These are phyloP conservation scores for Pseudomyrmex sp. DNA, from an alignment of 1,140 invertebrate species.

Conservation along the genomic window DNA sequence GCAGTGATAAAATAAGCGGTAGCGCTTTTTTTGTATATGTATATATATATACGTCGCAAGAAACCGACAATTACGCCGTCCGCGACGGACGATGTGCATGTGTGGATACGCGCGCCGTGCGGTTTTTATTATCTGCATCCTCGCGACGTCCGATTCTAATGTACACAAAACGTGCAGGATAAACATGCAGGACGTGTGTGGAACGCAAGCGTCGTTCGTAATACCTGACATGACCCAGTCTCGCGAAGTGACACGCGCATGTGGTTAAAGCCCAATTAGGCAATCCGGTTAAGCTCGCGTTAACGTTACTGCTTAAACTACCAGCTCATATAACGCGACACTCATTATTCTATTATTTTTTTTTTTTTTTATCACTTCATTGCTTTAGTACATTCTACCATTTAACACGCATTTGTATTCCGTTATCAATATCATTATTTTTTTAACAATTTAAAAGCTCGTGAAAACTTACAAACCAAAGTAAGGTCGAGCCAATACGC, in stretches of 20 bases:
- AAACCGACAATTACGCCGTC: slow-evolving; percentile 5
- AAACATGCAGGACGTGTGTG: slow-evolving; percentile 27
- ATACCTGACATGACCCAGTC: slow-evolving; percentile 11
- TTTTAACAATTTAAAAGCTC: background rate
- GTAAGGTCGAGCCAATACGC: no score
- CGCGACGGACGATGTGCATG: slow-evolving; percentile 1
- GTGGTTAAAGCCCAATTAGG: slow-evolving; percentile 23
- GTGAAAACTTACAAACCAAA: no score
- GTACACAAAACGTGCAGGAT: slow-evolving; percentile 25
- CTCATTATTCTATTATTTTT: background rate
- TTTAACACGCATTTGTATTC: no score
- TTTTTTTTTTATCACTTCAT: background rate
- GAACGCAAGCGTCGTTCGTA: background rate
- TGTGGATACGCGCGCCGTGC: no score
- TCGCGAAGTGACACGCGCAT: background rate
- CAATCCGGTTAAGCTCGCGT: slow-evolving; percentile 8
- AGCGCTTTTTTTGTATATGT: slow-evolving; percentile 19
- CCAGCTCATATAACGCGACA: no score
- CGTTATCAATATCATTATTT: background rate
- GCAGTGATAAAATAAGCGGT: slow-evolving; percentile 1
- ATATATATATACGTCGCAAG: slow-evolving; percentile 7
- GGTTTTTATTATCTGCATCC: slow-evolving; percentile 35
- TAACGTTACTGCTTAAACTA: background rate
- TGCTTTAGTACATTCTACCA: no score
- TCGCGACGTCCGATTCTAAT: slow-evolving; percentile 8